Conservation (phyloP, 2,113 vertebrate species). For the Larimichthys crocea region DNA sequence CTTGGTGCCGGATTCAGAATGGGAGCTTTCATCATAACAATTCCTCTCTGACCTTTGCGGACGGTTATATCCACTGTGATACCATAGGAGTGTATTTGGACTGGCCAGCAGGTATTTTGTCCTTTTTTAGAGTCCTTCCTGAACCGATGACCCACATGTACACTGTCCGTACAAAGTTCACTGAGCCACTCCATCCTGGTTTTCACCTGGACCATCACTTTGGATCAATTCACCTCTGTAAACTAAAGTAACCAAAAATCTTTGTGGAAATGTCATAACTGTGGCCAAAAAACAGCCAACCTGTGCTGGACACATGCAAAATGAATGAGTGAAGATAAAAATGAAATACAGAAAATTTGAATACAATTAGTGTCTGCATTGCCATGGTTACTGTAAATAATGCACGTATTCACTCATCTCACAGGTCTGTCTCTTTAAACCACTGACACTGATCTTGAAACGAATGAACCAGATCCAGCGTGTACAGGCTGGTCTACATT, state of each 20-base stretch:
- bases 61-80: accelerated
- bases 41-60: accelerated
- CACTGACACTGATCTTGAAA: not conserved
- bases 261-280: not conserved
- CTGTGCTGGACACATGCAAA: not conserved
- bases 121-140: slow-evolving; percentile 42
- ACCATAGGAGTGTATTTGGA: slow-evolving; percentile 49
- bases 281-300: not conserved
- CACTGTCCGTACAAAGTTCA: slow-evolving; percentile 41
- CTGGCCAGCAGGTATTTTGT: slow-evolving; percentile 52
- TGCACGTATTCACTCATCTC: not conserved
- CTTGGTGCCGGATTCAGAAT: slow-evolving; percentile 6
- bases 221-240: not conserved
- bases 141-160: slow-evolving; percentile 34
- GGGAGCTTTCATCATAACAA: slow-evolving; percentile 14
- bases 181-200: slow-evolving; percentile 24
- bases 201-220: accelerated
- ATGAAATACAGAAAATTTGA: not conserved
- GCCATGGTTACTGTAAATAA: not conserved
- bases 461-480: not conserved
- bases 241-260: not conserved
- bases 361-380: not conserved
- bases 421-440: not conserved
- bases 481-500: not conserved
- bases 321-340: not conserved